These are phyloP conservation scores for Athene noctua DNA, from an alignment of 2,113 vertebrate genomes.

Conservation along the genomic window DNA sequence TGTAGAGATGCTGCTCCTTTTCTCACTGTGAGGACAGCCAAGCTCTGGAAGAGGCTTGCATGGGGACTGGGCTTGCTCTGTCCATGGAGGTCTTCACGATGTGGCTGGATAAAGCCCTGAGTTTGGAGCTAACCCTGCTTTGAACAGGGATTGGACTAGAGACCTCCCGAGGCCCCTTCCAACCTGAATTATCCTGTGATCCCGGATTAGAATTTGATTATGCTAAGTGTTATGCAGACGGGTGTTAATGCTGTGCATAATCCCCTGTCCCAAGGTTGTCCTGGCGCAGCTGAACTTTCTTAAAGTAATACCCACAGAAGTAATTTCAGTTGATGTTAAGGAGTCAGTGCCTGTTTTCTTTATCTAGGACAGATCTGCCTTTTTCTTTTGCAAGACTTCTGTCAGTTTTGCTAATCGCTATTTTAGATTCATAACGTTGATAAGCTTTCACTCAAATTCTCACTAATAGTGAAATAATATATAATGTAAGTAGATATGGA, in stretches of 20 bases:
- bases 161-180: neutral
- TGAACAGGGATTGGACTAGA: neutral
- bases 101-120: neutral
- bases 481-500: neutral
- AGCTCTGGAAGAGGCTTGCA: neutral
- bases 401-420: neutral
- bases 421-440: neutral
- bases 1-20: neutral
- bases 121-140: neutral
- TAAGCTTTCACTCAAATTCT: neutral
- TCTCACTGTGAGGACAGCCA: fast-evolving
- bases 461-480: neutral
- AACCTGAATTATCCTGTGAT: neutral
- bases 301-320: neutral
- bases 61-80: neutral
- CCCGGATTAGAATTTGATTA: neutral
- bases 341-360: neutral
- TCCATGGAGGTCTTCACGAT: neutral
- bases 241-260: neutral
- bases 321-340: neutral
- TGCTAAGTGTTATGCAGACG: neutral
- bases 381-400: neutral
- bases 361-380: neutral
- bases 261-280: neutral
- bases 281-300: neutral